These are phyloP conservation scores for Coranthus polyacanthus DNA, from an alignment of 2,797 vertebrate genomes.

Conservation along the genomic window DNA sequence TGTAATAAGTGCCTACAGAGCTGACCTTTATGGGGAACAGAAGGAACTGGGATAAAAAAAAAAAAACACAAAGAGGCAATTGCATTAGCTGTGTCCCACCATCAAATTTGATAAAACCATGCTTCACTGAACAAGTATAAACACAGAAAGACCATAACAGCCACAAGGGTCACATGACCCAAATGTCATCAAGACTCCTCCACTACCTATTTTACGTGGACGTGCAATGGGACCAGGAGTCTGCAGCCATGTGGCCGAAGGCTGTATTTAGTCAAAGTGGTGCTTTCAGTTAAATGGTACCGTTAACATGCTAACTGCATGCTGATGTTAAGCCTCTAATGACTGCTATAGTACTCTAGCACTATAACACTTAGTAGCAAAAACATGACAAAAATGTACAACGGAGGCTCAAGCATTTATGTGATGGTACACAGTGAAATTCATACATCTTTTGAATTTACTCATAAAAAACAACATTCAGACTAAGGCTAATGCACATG, in stretches of 20 bases:
- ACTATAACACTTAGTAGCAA: no score
- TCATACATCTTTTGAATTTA: no score
- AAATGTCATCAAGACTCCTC: neutral
- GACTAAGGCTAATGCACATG: no score
- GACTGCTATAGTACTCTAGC: neutral
- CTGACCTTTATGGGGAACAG: neutral
- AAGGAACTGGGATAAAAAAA: neutral
- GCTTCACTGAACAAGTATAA: no score
- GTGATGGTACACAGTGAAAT: no score
- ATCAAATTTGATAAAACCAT: neutral
- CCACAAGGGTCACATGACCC: neutral
- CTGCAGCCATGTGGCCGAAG: neutral
- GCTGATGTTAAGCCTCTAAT: neutral
- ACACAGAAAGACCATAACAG: conserved; percentile 1
- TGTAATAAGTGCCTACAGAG: neutral
- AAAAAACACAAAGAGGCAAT: neutral
- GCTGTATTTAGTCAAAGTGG: neutral
- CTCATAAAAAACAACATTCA: no score
- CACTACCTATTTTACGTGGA: neutral
- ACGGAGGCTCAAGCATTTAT: no score
- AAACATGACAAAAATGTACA: no score
- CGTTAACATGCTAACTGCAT: conserved; percentile 1
- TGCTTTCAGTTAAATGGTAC: conserved; percentile 2
- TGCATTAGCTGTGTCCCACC: neutral
- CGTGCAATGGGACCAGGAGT: conserved; percentile 1